These are phyloP conservation scores for Alfaro cultratus DNA, from an alignment of 2,797 vertebrate species.

Conservation along the genomic window DNA sequence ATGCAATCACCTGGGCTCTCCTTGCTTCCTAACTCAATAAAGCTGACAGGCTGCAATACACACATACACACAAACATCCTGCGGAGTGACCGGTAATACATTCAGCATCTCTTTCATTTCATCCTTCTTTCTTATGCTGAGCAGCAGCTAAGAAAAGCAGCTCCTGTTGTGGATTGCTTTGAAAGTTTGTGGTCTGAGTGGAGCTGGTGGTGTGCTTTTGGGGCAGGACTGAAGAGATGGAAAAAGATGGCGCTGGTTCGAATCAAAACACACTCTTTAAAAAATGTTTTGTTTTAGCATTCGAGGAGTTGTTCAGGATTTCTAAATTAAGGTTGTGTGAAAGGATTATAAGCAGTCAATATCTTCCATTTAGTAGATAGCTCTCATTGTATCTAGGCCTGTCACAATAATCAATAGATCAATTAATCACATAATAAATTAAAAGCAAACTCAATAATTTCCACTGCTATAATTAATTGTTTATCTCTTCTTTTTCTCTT, in stretches of 20 bases:
- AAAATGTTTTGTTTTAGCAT: neutral
- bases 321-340: neutral
- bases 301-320: neutral
- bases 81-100: conserved; percentile 51
- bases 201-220: neutral
- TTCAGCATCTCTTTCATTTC: conserved; percentile 45
- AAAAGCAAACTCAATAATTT: no score
- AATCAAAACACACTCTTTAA: neutral
- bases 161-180: neutral
- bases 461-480: no score
- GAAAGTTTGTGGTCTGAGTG: conserved; percentile 16
- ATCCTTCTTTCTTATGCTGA: conserved; percentile 10
- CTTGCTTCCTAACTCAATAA: conserved; percentile 74
- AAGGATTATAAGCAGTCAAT: neutral
- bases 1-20: conserved; percentile 75
- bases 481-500: no score
- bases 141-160: conserved; percentile 1
- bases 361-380: neutral
- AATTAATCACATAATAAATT: no score
- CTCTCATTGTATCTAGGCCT: neutral
- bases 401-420: no score
- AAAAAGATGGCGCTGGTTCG: neutral
- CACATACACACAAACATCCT: conserved; percentile 51
- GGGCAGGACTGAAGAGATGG: neutral
- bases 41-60: conserved; percentile 54